Evolutionary conservation across 1,140 invertebrate genomes (phyloP).

Genomic region (Drosophila carrolli): DNA sequence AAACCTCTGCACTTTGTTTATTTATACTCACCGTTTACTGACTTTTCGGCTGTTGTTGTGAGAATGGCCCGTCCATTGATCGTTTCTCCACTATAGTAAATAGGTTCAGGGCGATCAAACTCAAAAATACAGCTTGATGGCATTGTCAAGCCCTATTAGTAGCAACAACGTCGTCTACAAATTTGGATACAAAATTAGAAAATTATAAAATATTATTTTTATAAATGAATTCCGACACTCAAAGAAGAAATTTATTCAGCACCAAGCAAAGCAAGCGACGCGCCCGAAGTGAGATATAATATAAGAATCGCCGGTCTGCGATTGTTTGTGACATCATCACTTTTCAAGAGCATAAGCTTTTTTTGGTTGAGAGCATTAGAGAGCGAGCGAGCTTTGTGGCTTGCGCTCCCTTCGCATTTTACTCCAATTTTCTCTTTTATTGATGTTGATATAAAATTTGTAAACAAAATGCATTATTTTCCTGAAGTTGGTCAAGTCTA

Average conservation of each 20-base stretch:
- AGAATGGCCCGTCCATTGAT: conserved; percentile 64
- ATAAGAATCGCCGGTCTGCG: conserved; percentile 10
- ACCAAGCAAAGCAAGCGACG: conserved; percentile 3
- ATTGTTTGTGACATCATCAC: conserved; percentile 57
- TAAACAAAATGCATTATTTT: conserved; percentile 22
- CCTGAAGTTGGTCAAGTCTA: too few relatives aligned
- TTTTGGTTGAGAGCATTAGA: neutral
- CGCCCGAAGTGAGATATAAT: conserved; percentile 3
- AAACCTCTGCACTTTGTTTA: neutral
- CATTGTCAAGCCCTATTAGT: conserved; percentile 31
- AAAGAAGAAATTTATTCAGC: conserved; percentile 1
- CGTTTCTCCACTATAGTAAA: conserved; percentile 73
- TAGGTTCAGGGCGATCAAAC: conserved; percentile 59
- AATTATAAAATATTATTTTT: neutral
- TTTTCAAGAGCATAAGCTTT: conserved; percentile 19
- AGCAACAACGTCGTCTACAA: neutral
- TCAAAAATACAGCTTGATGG: conserved; percentile 60
- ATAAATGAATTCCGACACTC: conserved; percentile 7
- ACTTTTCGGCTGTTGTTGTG: conserved; percentile 53
- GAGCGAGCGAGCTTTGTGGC: conserved; percentile 13
- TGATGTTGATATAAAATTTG: conserved; percentile 8
- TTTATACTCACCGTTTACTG: conserved; percentile 56
- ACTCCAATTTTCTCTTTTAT: neutral
- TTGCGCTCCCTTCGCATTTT: neutral
- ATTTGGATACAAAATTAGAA: neutral